A percentile compares a stretch with the other conserved stretches of the same genome.
These are phyloP conservation scores for Caenorhabditis becei DNA, from an alignment of 2,888 invertebrate genomes.

Conservation along the genomic window DNA sequence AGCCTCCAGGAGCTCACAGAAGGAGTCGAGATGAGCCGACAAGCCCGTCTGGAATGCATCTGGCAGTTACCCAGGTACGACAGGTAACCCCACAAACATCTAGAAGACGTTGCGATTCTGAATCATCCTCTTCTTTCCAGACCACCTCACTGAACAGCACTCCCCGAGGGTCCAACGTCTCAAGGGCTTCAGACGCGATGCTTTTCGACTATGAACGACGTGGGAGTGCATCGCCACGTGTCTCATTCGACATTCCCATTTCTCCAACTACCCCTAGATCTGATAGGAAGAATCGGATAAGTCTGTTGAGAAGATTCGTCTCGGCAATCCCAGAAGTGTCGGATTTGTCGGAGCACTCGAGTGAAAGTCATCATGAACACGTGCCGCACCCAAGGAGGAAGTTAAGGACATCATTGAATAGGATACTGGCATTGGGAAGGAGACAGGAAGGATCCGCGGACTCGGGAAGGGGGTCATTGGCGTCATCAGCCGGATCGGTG, in stretches of 20 bases:
- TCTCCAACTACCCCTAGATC: constrained; percentile 44
- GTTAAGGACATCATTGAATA: constrained; percentile 38
- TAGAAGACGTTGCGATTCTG: neutral
- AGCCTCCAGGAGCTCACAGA: constrained; percentile 63
- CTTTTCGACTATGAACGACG: constrained; percentile 43
- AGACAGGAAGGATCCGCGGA: constrained; percentile 56
- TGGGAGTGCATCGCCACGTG: constrained; percentile 68
- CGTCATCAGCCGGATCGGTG: constrained; percentile 62
- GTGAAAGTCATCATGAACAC: constrained; percentile 73
- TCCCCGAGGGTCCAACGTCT: constrained; percentile 69
- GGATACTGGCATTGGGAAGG: constrained; percentile 36
- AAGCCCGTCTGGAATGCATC: constrained; percentile 34
- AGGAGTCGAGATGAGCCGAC: constrained; percentile 42
- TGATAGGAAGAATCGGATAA: constrained; percentile 47
- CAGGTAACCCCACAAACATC: constrained; percentile 42
- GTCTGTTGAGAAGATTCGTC: constrained; percentile 49
- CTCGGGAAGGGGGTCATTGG: constrained; percentile 70
- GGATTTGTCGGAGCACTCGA: constrained; percentile 72
- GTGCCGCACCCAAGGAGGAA: constrained; percentile 53
- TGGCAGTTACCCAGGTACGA: constrained; percentile 62
- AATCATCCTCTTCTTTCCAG: constrained; percentile 44
- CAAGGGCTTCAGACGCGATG: constrained; percentile 60
- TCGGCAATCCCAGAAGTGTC: constrained; percentile 71
- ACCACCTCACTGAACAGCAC: constrained; percentile 73
- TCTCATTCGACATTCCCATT: constrained; percentile 67